Evolutionary conservation across 2,797 vertebrate genomes (phyloP), one percentile per base, ranked within the genome.

Genomic region (Lithobates sylvaticus): DNA sequence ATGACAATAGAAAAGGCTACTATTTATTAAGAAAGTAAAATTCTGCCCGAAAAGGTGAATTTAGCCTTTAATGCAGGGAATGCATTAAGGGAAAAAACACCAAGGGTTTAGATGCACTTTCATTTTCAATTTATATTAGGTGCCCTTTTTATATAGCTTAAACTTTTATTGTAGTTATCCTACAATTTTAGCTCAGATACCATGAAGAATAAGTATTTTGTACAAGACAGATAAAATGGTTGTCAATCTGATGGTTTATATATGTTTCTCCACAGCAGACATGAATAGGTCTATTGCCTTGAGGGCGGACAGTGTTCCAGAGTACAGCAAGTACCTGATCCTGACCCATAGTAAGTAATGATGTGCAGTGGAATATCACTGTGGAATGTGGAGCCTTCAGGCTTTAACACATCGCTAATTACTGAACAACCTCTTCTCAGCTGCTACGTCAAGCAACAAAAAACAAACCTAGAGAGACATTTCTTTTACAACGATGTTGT

Each of bases 371-470:
- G 61, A 16, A 23, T 2, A 61, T 72, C 68, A 58, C 32, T 65
- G 36, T 39, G 76, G 76, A 77, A 77, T 65, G 54, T 77, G 76
- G 23, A 65, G 32, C 76, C 58, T 64, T 58, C 10, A 77, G 76
- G 29, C 54, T 36, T 26, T 13, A 65, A 16, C 76, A 39, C 76
- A 64, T 64, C 36, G 54, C 76, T 54, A 21, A 61, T 3, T 61
- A 61, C 54, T 61, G 54, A 23, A n/a, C 54, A 61, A 23, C 21
- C 21, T 61, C 54, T 23, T 9, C 54, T 61, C 54, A 23, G 54
- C 54, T 23, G 18, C 18, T 61, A 61, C 2, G 6, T 61, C 54
- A 61, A 23, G 21, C 54, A 61, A 61, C 5, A 23, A 7, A 61
- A 23, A 1, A 21, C 6, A 61, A 61, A 61, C 8, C 23, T 6